Percentiles rank a stretch among this genome's conserved stretches.
Evolutionary conservation across 2,113 vertebrate genomes (phyloP).

Genomic region (Austrofundulus limnaeus): DNA sequence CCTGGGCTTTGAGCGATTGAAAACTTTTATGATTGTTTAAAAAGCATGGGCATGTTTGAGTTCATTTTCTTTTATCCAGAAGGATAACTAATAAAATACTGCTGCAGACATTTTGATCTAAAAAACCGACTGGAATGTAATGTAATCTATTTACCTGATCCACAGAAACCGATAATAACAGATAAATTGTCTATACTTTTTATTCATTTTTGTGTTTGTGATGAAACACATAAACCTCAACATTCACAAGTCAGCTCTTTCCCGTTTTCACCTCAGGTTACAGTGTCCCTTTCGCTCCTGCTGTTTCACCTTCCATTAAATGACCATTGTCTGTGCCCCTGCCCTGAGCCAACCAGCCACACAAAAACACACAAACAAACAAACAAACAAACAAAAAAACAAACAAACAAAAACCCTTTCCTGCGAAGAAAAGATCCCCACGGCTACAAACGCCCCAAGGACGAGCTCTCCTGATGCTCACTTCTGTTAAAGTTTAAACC

Average conservation of each 20-base stretch:
- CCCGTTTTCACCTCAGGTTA: constrained; percentile 52
- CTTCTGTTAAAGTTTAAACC: constrained; percentile 31
- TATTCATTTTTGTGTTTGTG: neutral
- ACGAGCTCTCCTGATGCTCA: constrained; percentile 47
- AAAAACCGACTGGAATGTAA: no score
- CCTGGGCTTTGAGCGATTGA: neutral
- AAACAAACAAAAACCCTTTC: constrained; percentile 24
- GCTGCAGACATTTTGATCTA: no score
- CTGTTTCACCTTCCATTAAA: constrained; percentile 68
- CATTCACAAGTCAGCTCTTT: constrained; percentile 17
- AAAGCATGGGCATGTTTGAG: neutral
- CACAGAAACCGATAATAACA: no score
- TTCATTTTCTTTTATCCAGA: neutral
- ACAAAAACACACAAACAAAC: constrained; percentile 34
- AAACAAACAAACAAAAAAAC: constrained; percentile 29
- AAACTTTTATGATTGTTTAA: neutral
- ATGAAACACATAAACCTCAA: constrained; percentile 1
- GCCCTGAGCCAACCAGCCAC: constrained; percentile 49
- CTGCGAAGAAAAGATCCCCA: constrained; percentile 37
- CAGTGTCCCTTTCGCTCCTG: constrained; percentile 52
- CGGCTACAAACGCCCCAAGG: constrained; percentile 68
- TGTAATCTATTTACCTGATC: no score
- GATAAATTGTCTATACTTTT: no score
- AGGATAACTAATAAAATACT: neutral
- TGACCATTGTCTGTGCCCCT: constrained; percentile 41